These are phyloP conservation scores for Colletes collaris DNA, from an alignment of 2,888 invertebrate species.

Conservation along the genomic window DNA sequence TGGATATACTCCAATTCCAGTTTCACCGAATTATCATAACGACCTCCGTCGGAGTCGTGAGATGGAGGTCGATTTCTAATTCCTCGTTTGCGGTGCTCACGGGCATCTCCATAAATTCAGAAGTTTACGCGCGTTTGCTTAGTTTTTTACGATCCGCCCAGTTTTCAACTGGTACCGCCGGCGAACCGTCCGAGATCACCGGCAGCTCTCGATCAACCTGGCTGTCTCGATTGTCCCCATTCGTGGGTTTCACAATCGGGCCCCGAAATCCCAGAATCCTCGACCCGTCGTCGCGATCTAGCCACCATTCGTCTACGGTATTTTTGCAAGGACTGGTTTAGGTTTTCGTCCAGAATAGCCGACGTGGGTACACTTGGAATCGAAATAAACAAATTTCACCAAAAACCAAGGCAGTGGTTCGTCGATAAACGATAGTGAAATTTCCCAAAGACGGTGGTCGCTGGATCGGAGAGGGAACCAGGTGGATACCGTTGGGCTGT, in stretches of 20 bases:
- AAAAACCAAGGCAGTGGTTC: too few species aligned
- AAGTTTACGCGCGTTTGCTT: constrained; percentile 74
- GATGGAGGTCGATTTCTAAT: constrained; percentile 79
- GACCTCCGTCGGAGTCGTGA: constrained; percentile 60
- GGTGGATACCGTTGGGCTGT: too few species aligned
- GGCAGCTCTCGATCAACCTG: constrained; percentile 32
- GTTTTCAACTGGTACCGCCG: constrained; percentile 49
- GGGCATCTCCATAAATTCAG: constrained; percentile 75
- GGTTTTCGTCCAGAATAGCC: too few species aligned
- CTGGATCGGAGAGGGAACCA: too few species aligned
- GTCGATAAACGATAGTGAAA: too few species aligned
- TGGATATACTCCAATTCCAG: constrained; percentile 74
- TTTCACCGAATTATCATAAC: constrained; percentile 75
- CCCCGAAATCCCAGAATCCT: constrained; percentile 3
- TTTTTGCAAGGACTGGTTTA: constrained; percentile 5
- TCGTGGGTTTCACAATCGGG: constrained; percentile 51
- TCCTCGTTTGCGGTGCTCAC: constrained; percentile 68
- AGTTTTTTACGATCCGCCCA: constrained; percentile 74
- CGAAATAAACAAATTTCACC: too few species aligned
- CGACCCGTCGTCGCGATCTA: constrained; percentile 1
- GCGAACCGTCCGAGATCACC: constrained; percentile 35
- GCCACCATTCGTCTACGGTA: constrained; percentile 12
- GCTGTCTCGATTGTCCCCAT: constrained; percentile 51
- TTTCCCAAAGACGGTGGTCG: too few species aligned
- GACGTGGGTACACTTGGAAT: too few species aligned